These are phyloP conservation scores for Meliscaeva auricollis DNA, from an alignment of 2,888 invertebrate species.

Conservation along the genomic window DNA sequence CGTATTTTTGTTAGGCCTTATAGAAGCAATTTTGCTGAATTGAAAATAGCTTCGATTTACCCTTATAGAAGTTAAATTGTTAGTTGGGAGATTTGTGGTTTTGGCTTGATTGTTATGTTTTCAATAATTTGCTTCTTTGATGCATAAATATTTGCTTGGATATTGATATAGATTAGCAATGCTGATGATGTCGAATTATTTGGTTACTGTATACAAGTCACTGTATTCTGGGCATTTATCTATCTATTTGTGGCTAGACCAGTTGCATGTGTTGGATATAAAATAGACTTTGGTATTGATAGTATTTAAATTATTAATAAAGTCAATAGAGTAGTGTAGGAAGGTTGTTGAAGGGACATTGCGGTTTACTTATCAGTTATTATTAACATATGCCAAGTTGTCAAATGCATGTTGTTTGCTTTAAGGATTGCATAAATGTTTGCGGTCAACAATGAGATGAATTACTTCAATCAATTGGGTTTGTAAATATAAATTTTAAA, in stretches of 20 bases:
- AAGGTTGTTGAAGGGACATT: slow-evolving; percentile 2
- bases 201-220: background rate
- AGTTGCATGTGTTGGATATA: background rate
- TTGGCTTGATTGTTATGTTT: slow-evolving; percentile 24
- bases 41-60: too few relatives aligned
- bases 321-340: background rate
- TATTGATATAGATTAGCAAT: slow-evolving; percentile 55
- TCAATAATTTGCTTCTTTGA: slow-evolving; percentile 41
- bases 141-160: slow-evolving; percentile 58
- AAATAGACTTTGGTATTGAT: background rate
- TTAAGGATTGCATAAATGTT: background rate
- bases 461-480: background rate
- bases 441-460: background rate
- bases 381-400: slow-evolving; percentile 18
- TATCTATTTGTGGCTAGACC: background rate
- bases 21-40: too few relatives aligned
- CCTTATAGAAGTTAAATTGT: too few relatives aligned
- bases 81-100: slow-evolving; percentile 8
- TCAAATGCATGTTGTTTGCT: background rate
- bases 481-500: background rate
- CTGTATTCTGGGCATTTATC: background rate
- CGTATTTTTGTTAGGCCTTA: too few relatives aligned
- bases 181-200: slow-evolving; percentile 26
- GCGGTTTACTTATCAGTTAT: slow-evolving; percentile 6
- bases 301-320: slow-evolving; percentile 1